A percentile compares a stretch with the other conserved stretches of the same genome.
Conservation (phyloP, 2,797 vertebrate genomes). For the Heliangelus exortis region DNA sequence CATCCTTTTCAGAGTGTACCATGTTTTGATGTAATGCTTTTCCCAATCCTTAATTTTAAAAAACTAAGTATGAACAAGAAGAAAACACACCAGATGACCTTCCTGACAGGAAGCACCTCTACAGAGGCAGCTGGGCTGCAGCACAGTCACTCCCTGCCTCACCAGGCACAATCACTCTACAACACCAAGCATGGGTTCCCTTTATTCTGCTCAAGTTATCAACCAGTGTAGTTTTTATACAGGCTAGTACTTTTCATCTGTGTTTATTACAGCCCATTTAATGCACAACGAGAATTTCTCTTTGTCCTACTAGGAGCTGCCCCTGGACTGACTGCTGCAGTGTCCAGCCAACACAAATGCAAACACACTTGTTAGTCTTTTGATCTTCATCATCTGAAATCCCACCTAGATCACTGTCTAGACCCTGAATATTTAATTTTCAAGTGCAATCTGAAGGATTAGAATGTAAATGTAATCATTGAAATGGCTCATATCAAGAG, state of each 20-base stretch:
- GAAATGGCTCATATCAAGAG: not conserved
- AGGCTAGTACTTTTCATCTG: not conserved
- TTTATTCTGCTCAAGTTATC: not conserved
- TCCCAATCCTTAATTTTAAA: not conserved
- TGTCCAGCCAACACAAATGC: not conserved
- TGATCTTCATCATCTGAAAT: not conserved
- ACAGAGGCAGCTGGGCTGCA: fast-evolving
- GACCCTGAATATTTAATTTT: not conserved
- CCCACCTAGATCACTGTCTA: not conserved
- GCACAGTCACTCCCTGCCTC: not conserved
- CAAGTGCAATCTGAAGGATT: not conserved
- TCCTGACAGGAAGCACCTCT: fast-evolving
- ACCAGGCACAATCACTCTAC: not conserved
- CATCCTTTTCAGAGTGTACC: not conserved
- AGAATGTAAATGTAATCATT: not conserved
- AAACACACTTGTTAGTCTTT: not conserved
- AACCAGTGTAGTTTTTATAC: not conserved
- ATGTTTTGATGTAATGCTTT: fast-evolving
- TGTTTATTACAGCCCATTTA: not conserved
- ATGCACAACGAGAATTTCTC: not conserved
- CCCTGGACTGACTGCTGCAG: not conserved
- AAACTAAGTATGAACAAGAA: not conserved
- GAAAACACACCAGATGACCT: fast-evolving
- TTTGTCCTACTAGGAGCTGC: not conserved
- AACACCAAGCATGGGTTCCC: not conserved